These are phyloP conservation scores for Maniola hyperantus DNA, from an alignment of 2,888 invertebrate genomes.

Conservation along the genomic window DNA sequence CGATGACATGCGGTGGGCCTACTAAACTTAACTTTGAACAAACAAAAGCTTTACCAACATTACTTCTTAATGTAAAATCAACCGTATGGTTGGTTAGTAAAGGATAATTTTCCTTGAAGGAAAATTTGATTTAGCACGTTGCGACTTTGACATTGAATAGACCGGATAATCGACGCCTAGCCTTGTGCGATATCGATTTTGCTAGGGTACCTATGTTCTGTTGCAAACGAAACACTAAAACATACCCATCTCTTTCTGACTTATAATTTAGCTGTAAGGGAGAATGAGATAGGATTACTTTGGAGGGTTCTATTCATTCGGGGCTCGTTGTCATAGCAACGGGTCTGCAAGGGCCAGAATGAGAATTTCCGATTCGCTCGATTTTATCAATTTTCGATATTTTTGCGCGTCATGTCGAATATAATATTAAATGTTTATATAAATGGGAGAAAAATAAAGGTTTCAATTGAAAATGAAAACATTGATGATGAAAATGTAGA, in stretches of 20 bases:
- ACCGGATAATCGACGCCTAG: constrained; percentile 81
- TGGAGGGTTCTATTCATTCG: constrained; percentile 41
- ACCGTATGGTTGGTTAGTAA: constrained; percentile 27
- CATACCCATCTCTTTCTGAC: constrained; percentile 51
- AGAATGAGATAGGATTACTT: constrained; percentile 48
- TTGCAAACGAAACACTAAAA: constrained; percentile 48
- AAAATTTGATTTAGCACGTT: constrained; percentile 43
- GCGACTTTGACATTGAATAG: constrained; percentile 39
- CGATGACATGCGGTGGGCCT: constrained; percentile 55
- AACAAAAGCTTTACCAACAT: constrained; percentile 13
- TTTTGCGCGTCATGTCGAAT: constrained; percentile 63
- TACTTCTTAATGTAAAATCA: constrained; percentile 25
- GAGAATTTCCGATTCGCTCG: constrained; percentile 68
- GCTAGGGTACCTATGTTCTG: constrained; percentile 65
- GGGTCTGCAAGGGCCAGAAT: constrained; percentile 61
- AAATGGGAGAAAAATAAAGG: constrained; percentile 49
- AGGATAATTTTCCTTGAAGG: constrained; percentile 26
- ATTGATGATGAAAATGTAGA: constrained; percentile 40
- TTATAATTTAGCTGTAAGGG: constrained; percentile 31
- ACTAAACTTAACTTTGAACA: constrained; percentile 22
- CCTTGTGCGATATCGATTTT: constrained; percentile 84
- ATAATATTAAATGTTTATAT: constrained; percentile 56
- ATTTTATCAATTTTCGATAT: constrained; percentile 71
- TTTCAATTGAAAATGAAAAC: constrained; percentile 47
- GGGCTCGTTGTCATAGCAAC: constrained; percentile 70